Percentiles rank a stretch among this genome's conserved stretches.
Conservation (phyloP, 2,888 invertebrate genomes). For the Danaus chrysippus region DNA sequence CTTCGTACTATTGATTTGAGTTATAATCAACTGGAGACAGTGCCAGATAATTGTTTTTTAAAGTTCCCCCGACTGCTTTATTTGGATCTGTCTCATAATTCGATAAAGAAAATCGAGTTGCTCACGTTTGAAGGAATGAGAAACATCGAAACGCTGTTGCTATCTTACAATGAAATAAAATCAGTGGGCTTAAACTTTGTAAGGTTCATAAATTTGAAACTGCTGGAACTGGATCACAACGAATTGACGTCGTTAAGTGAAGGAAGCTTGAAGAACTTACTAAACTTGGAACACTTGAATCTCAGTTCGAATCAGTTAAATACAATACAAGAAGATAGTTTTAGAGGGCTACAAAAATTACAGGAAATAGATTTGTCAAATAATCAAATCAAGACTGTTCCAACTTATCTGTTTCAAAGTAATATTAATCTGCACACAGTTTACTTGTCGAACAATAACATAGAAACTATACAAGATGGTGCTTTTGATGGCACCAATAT, state of each 20-base stretch:
- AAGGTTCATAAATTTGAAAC: constrained; percentile 23
- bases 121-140: constrained; percentile 25
- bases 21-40: constrained; percentile 17
- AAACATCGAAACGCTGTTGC: constrained; percentile 16
- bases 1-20: constrained; percentile 22
- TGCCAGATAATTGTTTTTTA: constrained; percentile 22
- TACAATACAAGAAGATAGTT: constrained; percentile 17
- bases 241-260: constrained; percentile 16
- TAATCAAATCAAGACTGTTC: constrained; percentile 19
- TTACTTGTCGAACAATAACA: constrained; percentile 17
- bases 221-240: constrained; percentile 18
- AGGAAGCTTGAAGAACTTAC: constrained; percentile 17
- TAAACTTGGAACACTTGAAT: constrained; percentile 16
- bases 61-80: constrained; percentile 13
- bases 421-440: constrained; percentile 14
- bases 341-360: constrained; percentile 12
- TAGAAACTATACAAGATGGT: constrained; percentile 22
- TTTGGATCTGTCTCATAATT: constrained; percentile 25
- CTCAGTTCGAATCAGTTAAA: constrained; percentile 21
- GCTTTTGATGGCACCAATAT: constrained; percentile 20
- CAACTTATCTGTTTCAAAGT: constrained; percentile 12
- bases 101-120: constrained; percentile 18
- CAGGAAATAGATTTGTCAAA: constrained; percentile 19
- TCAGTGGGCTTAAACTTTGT: constrained; percentile 24
- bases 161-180: constrained; percentile 21